Evolutionary conservation across 2,113 vertebrate species (phyloP), one percentile per base, ranked within the genome.

Genomic region (Nematolebias whitei): DNA sequence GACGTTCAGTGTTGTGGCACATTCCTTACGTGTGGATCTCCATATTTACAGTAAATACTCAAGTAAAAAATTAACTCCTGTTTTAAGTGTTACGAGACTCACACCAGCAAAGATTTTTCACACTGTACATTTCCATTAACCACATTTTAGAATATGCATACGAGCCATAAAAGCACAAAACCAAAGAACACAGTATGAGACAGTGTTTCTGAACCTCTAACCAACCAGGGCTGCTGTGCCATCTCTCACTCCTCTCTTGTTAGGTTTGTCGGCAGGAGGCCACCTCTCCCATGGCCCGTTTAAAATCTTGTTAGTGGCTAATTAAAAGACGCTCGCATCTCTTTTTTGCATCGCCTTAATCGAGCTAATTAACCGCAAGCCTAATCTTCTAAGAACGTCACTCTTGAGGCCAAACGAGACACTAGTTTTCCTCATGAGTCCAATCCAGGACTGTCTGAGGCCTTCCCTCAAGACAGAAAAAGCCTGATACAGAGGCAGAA

Each of bases 241-340:
- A 53, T 78, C 63, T 50, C 74, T 79, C 82, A 60, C 70, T 76
- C 59, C 68, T 86, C 74, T 72, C 72, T 83, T 74, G 82, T 87
- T 83, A 78, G 50, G 68, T 74, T 70, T 76, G 40, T 85, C 81
- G 20, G 83, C 84, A 85, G 83, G 87, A 87, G 78, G 78, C 79
- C 86, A 87, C 82, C 84, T 90, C 87, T 90, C 87, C 49, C 44
- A 83, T 90, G 88, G 89, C 88, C 88, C 82, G 74, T 90, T 93
- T 90, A 80, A 89, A 92, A 92, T 91, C 88, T 90, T 69, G 87
- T 93, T 93, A 91, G 87, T 80, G 85, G 85, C 88, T 91, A 93
- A 93, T 93, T 93, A 91, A 91, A 92, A 86, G 80, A 57, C 62
- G 77, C 87, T 87, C 79, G 82, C 76, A 69, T 88, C 86, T 88